A percentile compares a stretch with the other conserved stretches of the same genome.
phyloP scores from a whole-genome alignment of 2,797 vertebrate genomes.

The Gallinago stenura region DNA sequence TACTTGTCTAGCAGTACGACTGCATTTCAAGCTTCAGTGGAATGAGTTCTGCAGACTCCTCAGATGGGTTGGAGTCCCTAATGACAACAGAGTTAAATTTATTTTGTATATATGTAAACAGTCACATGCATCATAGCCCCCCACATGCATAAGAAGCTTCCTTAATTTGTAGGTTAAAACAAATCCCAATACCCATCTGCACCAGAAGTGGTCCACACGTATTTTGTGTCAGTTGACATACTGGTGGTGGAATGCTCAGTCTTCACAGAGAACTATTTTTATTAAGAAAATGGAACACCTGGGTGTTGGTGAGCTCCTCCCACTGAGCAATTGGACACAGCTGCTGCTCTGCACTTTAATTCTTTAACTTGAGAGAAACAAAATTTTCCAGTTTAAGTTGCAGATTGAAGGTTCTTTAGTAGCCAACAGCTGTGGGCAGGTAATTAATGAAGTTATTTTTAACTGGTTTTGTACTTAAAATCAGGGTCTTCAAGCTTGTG shows the following conservation, averaged over 20 bases:
- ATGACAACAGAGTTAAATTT: neutral
- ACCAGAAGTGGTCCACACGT: neutral
- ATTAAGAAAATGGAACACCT: neutral
- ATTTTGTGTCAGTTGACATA: neutral
- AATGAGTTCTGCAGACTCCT: neutral
- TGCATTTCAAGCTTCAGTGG: neutral
- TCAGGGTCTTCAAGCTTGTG: neutral
- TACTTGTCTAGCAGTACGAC: neutral
- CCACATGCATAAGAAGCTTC: neutral
- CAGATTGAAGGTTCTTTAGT: neutral
- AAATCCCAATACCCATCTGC: neutral
- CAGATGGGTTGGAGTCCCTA: neutral
- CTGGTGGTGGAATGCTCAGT: neutral
- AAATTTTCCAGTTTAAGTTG: neutral
- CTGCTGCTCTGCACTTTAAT: slow-evolving; percentile 16
- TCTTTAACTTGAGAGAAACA: neutral
- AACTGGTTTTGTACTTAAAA: neutral
- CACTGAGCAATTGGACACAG: neutral
- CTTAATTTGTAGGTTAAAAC: neutral
- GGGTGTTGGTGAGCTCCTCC: neutral
- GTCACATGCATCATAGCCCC: neutral
- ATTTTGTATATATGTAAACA: slow-evolving; percentile 32
- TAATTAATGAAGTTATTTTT: neutral
- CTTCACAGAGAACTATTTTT: neutral
- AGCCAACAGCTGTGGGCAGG: neutral